A percentile compares a stretch with the other conserved stretches of the same genome.
phyloP scores from a whole-genome alignment of 2,113 vertebrate genomes.

The Prolemur simus region DNA sequence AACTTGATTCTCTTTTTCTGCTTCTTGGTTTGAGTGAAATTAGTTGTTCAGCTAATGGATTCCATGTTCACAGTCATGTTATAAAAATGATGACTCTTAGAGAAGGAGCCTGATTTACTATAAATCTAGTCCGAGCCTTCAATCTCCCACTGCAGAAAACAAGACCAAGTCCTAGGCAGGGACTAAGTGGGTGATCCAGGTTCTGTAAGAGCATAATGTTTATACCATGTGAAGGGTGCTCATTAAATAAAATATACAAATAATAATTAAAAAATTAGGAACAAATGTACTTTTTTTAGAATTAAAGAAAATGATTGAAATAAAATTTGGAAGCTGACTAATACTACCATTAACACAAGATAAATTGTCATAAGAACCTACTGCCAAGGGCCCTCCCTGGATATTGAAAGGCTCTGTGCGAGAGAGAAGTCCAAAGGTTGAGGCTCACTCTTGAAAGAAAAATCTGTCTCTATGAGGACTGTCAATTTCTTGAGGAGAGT shows the following conservation, averaged over 20 bases:
- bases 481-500: background rate
- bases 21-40: background rate
- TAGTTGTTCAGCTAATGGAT: background rate
- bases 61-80: background rate
- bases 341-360: background rate
- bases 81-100: background rate
- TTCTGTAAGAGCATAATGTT: background rate
- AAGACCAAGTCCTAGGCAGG: background rate
- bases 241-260: background rate
- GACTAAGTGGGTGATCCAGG: background rate
- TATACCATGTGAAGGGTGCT: background rate
- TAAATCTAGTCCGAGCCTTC: background rate
- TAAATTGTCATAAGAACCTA: background rate
- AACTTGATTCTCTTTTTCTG: background rate
- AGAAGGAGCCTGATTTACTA: background rate
- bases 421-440: background rate
- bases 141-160: fast-evolving
- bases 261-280: background rate
- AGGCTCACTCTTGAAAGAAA: background rate
- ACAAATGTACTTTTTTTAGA: background rate
- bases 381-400: fast-evolving
- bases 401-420: background rate
- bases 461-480: background rate
- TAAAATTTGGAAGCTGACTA: background rate
- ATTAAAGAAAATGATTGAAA: background rate